These are phyloP conservation scores for Drosophila sulfurigaster DNA, from an alignment of 1,140 invertebrate species.

Conservation along the genomic window DNA sequence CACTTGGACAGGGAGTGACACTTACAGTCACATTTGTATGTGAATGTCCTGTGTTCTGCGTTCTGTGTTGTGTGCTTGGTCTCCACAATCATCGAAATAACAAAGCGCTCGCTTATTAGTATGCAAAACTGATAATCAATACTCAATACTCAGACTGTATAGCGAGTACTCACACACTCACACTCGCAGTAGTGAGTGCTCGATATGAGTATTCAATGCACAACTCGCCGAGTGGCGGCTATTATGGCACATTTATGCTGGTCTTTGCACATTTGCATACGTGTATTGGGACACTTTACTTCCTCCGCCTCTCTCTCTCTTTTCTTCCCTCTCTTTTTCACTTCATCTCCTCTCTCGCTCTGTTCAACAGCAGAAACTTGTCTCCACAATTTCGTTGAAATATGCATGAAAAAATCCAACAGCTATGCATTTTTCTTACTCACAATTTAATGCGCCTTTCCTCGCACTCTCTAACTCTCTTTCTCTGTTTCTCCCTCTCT, in stretches of 20 bases:
- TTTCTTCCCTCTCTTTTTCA: neutral
- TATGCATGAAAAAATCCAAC: slow-evolving; percentile 35
- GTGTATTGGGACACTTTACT: slow-evolving; percentile 38
- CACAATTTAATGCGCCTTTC: too few relatives aligned
- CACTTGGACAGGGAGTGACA: slow-evolving; percentile 35
- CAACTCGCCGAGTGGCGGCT: slow-evolving; percentile 27
- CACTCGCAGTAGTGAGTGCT: slow-evolving; percentile 13
- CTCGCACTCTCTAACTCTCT: neutral
- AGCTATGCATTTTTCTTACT: neutral
- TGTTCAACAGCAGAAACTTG: slow-evolving; percentile 4
- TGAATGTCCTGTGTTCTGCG: slow-evolving; percentile 26
- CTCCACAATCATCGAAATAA: slow-evolving; percentile 29
- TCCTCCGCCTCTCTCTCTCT: neutral
- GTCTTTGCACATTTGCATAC: slow-evolving; percentile 54
- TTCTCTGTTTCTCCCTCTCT: neutral
- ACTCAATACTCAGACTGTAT: slow-evolving; percentile 52
- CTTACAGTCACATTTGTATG: slow-evolving; percentile 30
- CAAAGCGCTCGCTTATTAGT: slow-evolving; percentile 65
- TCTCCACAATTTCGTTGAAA: slow-evolving; percentile 16
- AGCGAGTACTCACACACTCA: slow-evolving; percentile 13
- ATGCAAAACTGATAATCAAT: slow-evolving; percentile 83
- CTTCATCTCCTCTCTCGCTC: neutral
- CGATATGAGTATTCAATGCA: slow-evolving; percentile 20
- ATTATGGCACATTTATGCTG: slow-evolving; percentile 55
- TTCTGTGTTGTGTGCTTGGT: neutral